Base-by-base conservation (phyloP, 2,888 invertebrate species). In the Hermodice carunculata region DNA sequence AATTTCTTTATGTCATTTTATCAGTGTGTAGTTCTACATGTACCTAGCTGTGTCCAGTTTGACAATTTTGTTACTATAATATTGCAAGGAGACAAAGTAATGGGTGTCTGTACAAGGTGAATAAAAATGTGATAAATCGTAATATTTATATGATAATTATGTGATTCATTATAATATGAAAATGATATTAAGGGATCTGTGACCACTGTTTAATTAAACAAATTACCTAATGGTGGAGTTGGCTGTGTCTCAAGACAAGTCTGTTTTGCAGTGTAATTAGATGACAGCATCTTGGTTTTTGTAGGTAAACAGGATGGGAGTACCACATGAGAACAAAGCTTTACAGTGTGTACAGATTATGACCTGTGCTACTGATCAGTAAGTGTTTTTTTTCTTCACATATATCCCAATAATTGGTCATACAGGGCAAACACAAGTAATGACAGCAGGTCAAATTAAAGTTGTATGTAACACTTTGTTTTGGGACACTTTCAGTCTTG, bases 351-450 rank as follows among this genome's bases (percentile, higher is more conserved):
- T 76, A 60, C 86, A 86, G 70, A 64, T 86, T 17, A 81, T 86
- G 76, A 81, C 85, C 44, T 84, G 83, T 74, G 83, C 85, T 29
- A 76, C 78, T 46, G 86, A 86, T 66, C 78, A 85, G 85, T 84
- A 73, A 76, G 82, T 78, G 11, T n/a, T 22, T 46, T 11, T 46
- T 11, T 49, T 8, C 44, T 5, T 44, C 17, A 37, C 17, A 17
- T 29, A 24, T 57, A 14, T 49, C 11, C 40, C 40, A 37, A 37
- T 37, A 11, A 14, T 17, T 11, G 11, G 17, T 37, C 17, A 14
- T 17, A 37, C 11, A 37, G 40, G 40, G 11, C 40, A 37, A 37
- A 37, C 11, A n/a, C n/a, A n/a, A n/a, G n/a, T n/a, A n/a, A n/a
- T n/a, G n/a, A n/a, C n/a, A 37, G 40, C 11, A 37, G 40, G 40